A percentile compares a stretch with the other conserved stretches of the same genome.
Evolutionary conservation across 2,888 invertebrate species (phyloP).

Genomic region (Phyllotreta striolata): DNA sequence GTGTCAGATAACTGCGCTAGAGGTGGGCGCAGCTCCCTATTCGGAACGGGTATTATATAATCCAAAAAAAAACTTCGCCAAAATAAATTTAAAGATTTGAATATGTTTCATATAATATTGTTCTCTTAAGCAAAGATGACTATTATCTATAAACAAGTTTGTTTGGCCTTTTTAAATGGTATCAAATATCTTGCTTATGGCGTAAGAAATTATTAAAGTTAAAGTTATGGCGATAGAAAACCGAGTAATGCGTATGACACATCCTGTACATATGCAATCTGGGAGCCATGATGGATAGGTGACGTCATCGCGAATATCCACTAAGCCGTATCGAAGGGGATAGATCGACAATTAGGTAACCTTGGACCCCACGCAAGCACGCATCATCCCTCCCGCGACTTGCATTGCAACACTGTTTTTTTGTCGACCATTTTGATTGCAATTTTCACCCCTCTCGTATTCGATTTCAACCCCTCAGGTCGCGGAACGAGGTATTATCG

Average conservation of each 20-base stretch:
- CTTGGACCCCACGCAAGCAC: slow-evolving; percentile 24
- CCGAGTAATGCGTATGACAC: slow-evolving; percentile 2
- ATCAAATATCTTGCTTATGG: neutral
- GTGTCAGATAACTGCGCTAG: slow-evolving; percentile 3
- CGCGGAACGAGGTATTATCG: slow-evolving; percentile 34
- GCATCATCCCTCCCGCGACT: slow-evolving; percentile 9
- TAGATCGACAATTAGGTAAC: slow-evolving; percentile 55
- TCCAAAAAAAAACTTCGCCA: too few relatives aligned
- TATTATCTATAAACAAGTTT: too few relatives aligned
- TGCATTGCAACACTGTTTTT: slow-evolving; percentile 29
- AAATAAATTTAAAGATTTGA: too few relatives aligned
- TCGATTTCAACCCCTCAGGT: slow-evolving; percentile 33
- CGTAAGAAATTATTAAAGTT: too few relatives aligned
- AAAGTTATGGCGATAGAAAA: too few relatives aligned
- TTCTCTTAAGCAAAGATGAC: too few relatives aligned
- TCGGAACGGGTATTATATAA: neutral
- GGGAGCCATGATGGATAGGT: slow-evolving; percentile 39
- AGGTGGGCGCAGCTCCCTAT: slow-evolving; percentile 1
- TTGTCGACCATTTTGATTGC: slow-evolving; percentile 39
- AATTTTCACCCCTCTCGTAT: slow-evolving; percentile 30
- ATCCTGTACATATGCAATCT: slow-evolving; percentile 21
- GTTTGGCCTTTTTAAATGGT: too few relatives aligned
- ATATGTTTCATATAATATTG: too few relatives aligned
- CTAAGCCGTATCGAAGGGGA: slow-evolving; percentile 51
- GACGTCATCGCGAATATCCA: slow-evolving; percentile 37